Conservation (phyloP, 64 coral and sea anemone species). For the Pocillopora damicornis region DNA sequence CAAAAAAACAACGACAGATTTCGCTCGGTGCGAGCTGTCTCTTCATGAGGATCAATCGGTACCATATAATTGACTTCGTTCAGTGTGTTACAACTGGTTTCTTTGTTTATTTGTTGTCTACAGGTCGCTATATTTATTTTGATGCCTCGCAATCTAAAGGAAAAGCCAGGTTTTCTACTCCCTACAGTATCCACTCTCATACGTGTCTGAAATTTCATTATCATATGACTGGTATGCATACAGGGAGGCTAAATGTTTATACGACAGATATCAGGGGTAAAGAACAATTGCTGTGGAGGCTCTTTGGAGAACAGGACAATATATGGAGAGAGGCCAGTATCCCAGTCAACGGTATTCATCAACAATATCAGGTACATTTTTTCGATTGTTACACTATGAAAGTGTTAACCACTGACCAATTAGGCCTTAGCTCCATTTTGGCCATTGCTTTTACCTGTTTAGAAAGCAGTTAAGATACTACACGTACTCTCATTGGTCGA, state of each 20-base stretch:
- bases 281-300: conserved; percentile 15
- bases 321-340: conserved; percentile 18
- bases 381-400: neutral
- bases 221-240: neutral
- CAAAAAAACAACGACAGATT: no score
- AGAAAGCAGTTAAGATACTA: no score
- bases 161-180: neutral
- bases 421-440: no score
- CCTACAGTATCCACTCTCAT: neutral
- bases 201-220: conserved; percentile 32
- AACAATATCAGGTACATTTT: conserved; percentile 16
- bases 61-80: neutral
- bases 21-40: no score
- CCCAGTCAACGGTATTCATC: neutral
- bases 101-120: neutral
- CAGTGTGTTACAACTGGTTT: neutral
- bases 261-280: conserved; percentile 11
- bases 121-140: conserved; percentile 5
- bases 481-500: no score
- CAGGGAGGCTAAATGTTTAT: conserved; percentile 40
- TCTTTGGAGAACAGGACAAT: conserved; percentile 15
- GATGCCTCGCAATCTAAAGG: neutral
- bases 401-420: no score
- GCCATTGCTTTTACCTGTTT: no score
- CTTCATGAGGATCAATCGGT: no score